Conservation (phyloP, 2,113 vertebrate genomes). For the Hippocampus abdominalis region DNA sequence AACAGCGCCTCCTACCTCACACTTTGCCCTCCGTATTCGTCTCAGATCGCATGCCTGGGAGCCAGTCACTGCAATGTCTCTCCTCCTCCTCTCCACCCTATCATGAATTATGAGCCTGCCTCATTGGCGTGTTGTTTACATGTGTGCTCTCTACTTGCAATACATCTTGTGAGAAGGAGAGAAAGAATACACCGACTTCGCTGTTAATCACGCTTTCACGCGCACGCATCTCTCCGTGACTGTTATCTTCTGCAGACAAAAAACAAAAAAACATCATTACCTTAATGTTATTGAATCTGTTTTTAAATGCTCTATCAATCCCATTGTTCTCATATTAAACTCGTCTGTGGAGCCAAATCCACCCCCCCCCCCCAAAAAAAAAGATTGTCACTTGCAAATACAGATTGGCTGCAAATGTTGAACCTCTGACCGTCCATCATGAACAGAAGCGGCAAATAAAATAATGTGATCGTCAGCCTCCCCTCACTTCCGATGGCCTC, state of each 20-base stretch:
- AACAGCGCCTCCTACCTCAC: slow-evolving; percentile 10
- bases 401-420: slow-evolving; percentile 40
- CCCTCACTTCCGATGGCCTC: slow-evolving; percentile 18
- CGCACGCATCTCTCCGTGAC: not conserved
- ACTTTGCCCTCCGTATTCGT: not conserved
- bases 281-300: not conserved
- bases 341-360: slow-evolving; percentile 15
- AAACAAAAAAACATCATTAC: not conserved
- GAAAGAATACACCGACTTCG: not conserved
- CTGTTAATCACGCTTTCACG: not conserved
- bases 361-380: no score
- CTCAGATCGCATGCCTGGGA: slow-evolving; percentile 11
- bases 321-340: not conserved
- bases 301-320: not conserved
- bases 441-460: slow-evolving; percentile 42
- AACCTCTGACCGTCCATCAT: slow-evolving; percentile 49
- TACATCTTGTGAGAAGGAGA: not conserved
- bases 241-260: not conserved
- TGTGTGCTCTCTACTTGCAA: slow-evolving; percentile 8
- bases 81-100: slow-evolving; percentile 6
- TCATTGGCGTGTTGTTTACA: slow-evolving; percentile 40
- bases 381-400: not conserved
- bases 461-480: slow-evolving; percentile 38
- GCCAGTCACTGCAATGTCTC: slow-evolving; percentile 17
- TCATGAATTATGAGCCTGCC: slow-evolving; percentile 10